Evolutionary conservation across 2,888 invertebrate species (phyloP).

Genomic region (Sinotaia quadrata): DNA sequence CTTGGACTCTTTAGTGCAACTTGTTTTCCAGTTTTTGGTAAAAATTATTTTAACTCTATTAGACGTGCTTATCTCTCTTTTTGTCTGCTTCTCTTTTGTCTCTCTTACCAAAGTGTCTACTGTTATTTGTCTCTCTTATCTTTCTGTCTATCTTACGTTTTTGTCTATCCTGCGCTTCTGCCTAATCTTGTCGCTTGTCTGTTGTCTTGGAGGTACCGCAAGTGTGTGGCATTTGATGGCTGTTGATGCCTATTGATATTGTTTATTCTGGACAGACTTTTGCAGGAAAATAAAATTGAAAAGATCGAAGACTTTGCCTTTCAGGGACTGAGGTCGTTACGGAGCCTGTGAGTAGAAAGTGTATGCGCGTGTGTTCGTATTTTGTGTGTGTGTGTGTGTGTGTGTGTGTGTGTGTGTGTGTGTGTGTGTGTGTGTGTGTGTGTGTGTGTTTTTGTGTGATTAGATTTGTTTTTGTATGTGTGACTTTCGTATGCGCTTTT

Average conservation of each 20-base stretch:
- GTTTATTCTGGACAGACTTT: slow-evolving; percentile 43
- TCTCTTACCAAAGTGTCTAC: too few relatives aligned
- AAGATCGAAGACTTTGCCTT: slow-evolving; percentile 48
- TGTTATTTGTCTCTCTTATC: too few relatives aligned
- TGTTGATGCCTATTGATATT: neutral
- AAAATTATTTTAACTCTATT: too few relatives aligned
- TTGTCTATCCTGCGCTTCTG: too few relatives aligned
- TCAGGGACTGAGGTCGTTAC: slow-evolving; percentile 45
- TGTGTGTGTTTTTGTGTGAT: neutral
- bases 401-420: slow-evolving; percentile 6
- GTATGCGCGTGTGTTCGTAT: neutral
- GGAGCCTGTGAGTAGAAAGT: slow-evolving; percentile 49
- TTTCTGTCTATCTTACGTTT: too few relatives aligned
- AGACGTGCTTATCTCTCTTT: too few relatives aligned
- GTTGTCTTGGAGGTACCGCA: too few relatives aligned
- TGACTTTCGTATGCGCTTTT: neutral
- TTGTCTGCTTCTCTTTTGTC: too few relatives aligned
- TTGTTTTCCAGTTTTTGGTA: too few relatives aligned
- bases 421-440: neutral
- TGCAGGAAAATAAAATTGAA: slow-evolving; percentile 50
- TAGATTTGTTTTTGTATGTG: neutral
- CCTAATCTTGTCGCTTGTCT: too few relatives aligned
- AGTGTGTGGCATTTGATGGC: slow-evolving; percentile 5
- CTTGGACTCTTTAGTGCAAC: too few relatives aligned
- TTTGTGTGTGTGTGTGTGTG: too few relatives aligned